Evolutionary conservation across 2,797 vertebrate genomes (phyloP), one percentile per base, ranked within the genome.

Genomic region (Muraenolepis orangiensis): DNA sequence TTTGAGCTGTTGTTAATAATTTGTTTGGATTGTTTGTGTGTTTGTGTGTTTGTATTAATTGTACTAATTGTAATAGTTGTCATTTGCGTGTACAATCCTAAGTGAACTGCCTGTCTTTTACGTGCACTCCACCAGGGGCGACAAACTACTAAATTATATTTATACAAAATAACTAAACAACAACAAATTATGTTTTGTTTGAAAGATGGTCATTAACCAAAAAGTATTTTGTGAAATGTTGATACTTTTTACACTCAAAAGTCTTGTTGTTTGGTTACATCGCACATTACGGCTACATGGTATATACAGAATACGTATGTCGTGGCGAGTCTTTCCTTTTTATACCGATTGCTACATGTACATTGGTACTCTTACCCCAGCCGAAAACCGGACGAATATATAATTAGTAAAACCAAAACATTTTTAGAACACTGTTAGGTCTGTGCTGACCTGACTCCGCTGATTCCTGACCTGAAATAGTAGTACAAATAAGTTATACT

Each of bases 71-170:
- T 69, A 66, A 64, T 26, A 28, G 71, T 73, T 23, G 18, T 70
- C n/a, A 69, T 61, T 61, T 64, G 72, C 31, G 1, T 70, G 69
- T 51, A 57, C 51, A 74, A 76, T 72, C 66, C 18, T 18, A 77
- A 29, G 36, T 23, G 51, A 69, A 18, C 70, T 46, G 18, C 67
- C 23, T 73, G 29, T 13, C 69, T 61, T 57, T 57, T 18, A 57
- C 20, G 16, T 57, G 51, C 51, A 51, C 42, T n/a, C n/a, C n/a
- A n/a, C n/a, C n/a, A n/a, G n/a, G n/a, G n/a, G n/a, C n/a, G n/a
- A n/a, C n/a, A n/a, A n/a, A n/a, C n/a, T n/a, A n/a, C n/a, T n/a
- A 26, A 64, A 23, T 23, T 61, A 23, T 23, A 61, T 61, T 26
- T 26, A 61, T 61, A 23, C 10, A 61, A 23, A 61, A 61, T 61